phyloP scores from a whole-genome alignment of 2,888 invertebrate species.

The Folsomia candida region DNA sequence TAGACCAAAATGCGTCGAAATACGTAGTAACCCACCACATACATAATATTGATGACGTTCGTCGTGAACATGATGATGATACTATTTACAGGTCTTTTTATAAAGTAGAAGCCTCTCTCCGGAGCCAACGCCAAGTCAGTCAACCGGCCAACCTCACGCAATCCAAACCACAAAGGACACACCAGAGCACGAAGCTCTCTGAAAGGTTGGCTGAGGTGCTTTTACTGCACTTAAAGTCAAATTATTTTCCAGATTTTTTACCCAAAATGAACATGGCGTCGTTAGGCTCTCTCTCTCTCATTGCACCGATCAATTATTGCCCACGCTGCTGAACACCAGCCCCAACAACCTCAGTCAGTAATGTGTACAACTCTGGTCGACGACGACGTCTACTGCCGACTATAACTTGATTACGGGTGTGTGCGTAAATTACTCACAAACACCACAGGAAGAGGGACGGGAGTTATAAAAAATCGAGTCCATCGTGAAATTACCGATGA shows the following conservation, averaged over 20 bases:
- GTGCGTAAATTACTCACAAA: background rate
- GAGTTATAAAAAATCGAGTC: background rate
- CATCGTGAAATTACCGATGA: background rate
- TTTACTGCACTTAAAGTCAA: background rate
- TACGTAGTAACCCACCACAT: too few relatives aligned
- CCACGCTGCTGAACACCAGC: too few relatives aligned
- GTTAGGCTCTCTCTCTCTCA: conserved; percentile 16
- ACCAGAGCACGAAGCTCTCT: background rate
- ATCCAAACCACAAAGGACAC: conserved; percentile 12
- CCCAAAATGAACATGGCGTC: conserved; percentile 20
- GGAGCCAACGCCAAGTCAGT: background rate
- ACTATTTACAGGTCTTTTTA: background rate
- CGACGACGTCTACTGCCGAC: too few relatives aligned
- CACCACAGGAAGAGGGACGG: background rate
- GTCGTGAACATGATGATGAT: background rate
- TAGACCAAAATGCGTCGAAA: too few relatives aligned
- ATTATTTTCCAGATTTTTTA: conserved; percentile 10
- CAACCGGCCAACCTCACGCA: conserved; percentile 16
- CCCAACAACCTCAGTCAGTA: too few relatives aligned
- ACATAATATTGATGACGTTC: too few relatives aligned
- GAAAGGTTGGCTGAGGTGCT: conserved; percentile 3
- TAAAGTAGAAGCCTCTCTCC: background rate
- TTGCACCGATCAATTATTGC: conserved; percentile 15
- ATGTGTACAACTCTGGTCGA: too few relatives aligned
- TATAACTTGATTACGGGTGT: conserved; percentile 14